A percentile compares a stretch with the other conserved stretches of the same genome.
Evolutionary conservation across 1,140 invertebrate genomes (phyloP).

Genomic region (Achatina immaculata): DNA sequence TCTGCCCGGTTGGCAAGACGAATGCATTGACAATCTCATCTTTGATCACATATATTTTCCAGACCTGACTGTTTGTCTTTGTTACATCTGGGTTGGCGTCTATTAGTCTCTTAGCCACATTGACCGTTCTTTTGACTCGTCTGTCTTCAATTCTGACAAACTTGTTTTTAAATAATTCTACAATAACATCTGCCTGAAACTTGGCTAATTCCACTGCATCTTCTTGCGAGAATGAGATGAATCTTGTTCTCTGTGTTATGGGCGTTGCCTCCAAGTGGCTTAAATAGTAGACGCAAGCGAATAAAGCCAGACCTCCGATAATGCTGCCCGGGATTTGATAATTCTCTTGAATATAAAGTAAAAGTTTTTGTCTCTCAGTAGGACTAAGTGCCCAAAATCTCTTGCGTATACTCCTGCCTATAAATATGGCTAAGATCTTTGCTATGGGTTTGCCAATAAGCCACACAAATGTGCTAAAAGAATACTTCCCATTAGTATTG

Average conservation of each 20-base stretch:
- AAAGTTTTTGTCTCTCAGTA: slow-evolving; percentile 59
- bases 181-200: slow-evolving; percentile 62
- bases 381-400: slow-evolving; percentile 72
- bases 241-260: slow-evolving; percentile 73
- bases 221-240: slow-evolving; percentile 73
- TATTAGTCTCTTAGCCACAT: slow-evolving; percentile 68
- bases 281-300: slow-evolving; percentile 68
- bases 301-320: slow-evolving; percentile 23
- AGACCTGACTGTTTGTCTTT: no score
- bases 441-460: slow-evolving; percentile 52
- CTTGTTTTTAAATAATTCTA: slow-evolving; percentile 60
- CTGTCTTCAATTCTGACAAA: slow-evolving; percentile 67
- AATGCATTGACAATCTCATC: slow-evolving; percentile 72
- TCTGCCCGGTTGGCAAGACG: slow-evolving; percentile 76
- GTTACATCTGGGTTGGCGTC: slow-evolving; percentile 72
- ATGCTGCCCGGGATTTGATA: slow-evolving; percentile 51
- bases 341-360: slow-evolving; percentile 59
- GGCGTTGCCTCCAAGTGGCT: slow-evolving; percentile 73
- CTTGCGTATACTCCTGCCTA: slow-evolving; percentile 66
- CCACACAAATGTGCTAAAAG: slow-evolving; percentile 51
- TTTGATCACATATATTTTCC: slow-evolving; percentile 73
- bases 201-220: slow-evolving; percentile 71
- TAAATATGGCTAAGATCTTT: slow-evolving; percentile 50
- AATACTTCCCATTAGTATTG: slow-evolving; percentile 34
- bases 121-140: slow-evolving; percentile 65